Evolutionary conservation across 2,888 invertebrate species (phyloP), one percentile per base, ranked within the genome.

Genomic region (Silvanus unidentatus): DNA sequence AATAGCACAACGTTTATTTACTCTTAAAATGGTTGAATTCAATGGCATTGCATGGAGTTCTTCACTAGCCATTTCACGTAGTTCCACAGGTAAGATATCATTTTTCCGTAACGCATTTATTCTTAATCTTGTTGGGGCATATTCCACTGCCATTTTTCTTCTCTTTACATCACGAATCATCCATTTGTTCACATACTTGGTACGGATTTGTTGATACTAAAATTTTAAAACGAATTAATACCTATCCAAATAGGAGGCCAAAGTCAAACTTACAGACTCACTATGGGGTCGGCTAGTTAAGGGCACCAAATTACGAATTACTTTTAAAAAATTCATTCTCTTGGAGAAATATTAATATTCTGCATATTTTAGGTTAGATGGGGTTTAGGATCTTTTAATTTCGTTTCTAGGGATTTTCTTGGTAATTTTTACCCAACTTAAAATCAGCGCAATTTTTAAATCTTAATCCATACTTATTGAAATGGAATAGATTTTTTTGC

Each of bases 151-250:
- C 63, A 82, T 75, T 60, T 83, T 80, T 42, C 96, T 79, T 27
- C 89, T 78, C 65, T 90, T 90, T 1, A 88, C 86, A 69, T 98
- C 97, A 50, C 88, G 78, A 38, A 85, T 77, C 89, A 94, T 95
- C 63, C 80, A 77, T 78, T 85, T 85, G 67, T 90, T 86, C 0
- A 86, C 81, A 80, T 86, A 93, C 75, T 86, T 85, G 36, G 79
- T 78, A 29, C 87, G 78, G 10, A 84, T 74, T 77, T 85, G 86
- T 67, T 85, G 84, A 41, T 79, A 71, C 86, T 87, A 58, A 42
- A 73, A 32, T 12, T 32, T 12, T 32, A n/a, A 4, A n/a, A 12
- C 5, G 8, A 28, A 28, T 28, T 28, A 28, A 9, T 9, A 8
- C 6, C 9, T 8, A 35, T 35, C 13, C n/a, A 9, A 12, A 35